Evolutionary conservation across 2,797 vertebrate genomes (phyloP), one percentile per base, ranked within the genome.

Genomic region (Aulostomus chinensis): DNA sequence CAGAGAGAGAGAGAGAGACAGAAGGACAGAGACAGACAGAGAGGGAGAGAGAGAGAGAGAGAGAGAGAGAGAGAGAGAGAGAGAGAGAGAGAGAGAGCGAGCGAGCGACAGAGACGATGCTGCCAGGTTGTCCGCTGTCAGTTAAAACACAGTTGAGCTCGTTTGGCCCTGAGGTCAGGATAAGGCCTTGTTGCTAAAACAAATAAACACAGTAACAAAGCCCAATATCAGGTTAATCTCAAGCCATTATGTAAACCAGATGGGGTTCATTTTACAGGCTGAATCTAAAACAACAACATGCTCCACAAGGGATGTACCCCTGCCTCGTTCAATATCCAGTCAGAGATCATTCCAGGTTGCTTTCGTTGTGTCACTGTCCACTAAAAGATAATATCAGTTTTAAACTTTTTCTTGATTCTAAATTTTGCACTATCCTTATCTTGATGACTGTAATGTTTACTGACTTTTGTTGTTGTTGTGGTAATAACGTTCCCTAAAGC

Each of bases 111-210:
- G 11, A 31, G 29, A 39, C 60, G 55, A 69, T 54, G 54, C 47
- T 71, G 70, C 53, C 67, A 73, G 75, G 53, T 61, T 2, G 50
- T 86, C 70, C 79, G 62, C 32, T 62, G 56, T 52, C 47, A 72
- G 62, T 85, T 76, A 68, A 77, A 67, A 6, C 35, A 62, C 48
- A 56, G 50, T 66, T 68, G 59, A 80, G 70, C 55, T 62, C 59
- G 52, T 68, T 61, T 58, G 47, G 76, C 73, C 74, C 64, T 56
- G 51, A 39, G 80, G 79, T 81, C 67, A 80, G 72, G 68, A 81
- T 78, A 75, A 83, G 53, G 40, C 52, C 73, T 66, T 81, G 84
- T 85, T 85, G 77, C 73, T 84, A 85, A 82, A 85, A 85, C 86
- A 88, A 87, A 86, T 84, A 83, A 85, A 81, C 78, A 76, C 26